These are phyloP conservation scores for Hipposideros armiger DNA, from an alignment of 2,113 vertebrate species.

Conservation along the genomic window DNA sequence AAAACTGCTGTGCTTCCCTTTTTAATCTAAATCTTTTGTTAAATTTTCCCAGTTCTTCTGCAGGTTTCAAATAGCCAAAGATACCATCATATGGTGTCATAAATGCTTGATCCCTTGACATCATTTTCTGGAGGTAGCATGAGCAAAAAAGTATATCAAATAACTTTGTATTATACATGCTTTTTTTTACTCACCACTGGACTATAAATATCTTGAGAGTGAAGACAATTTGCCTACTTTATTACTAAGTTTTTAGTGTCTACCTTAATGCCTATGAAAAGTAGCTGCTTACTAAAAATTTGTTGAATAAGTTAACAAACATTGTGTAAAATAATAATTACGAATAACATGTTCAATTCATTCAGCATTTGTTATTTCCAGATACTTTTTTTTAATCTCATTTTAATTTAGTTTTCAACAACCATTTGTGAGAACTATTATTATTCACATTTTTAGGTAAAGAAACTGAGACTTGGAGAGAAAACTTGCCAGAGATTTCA, in stretches of 20 bases:
- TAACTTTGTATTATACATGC: neutral
- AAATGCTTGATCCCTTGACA: neutral
- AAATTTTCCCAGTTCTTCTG: neutral
- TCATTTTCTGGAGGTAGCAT: neutral
- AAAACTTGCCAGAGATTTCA: neutral
- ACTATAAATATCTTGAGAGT: neutral
- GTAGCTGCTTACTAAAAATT: slow-evolving; percentile 9
- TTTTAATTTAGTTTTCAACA: slow-evolving; percentile 7
- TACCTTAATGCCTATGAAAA: neutral
- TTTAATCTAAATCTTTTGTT: neutral
- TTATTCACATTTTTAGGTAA: neutral
- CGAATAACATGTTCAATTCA: neutral
- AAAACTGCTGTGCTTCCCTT: neutral
- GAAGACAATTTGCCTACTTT: neutral
- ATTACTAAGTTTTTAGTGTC: neutral
- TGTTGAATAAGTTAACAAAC: neutral
- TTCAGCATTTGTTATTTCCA: neutral
- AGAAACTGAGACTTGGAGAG: neutral
- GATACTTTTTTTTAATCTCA: neutral
- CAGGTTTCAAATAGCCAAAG: neutral
- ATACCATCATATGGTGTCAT: neutral
- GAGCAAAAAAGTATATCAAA: neutral
- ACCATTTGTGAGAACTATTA: neutral
- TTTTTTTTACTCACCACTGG: neutral
- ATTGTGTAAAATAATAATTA: neutral